These are phyloP conservation scores for Heliothis subflexa DNA, from an alignment of 1,140 invertebrate species.

Conservation along the genomic window DNA sequence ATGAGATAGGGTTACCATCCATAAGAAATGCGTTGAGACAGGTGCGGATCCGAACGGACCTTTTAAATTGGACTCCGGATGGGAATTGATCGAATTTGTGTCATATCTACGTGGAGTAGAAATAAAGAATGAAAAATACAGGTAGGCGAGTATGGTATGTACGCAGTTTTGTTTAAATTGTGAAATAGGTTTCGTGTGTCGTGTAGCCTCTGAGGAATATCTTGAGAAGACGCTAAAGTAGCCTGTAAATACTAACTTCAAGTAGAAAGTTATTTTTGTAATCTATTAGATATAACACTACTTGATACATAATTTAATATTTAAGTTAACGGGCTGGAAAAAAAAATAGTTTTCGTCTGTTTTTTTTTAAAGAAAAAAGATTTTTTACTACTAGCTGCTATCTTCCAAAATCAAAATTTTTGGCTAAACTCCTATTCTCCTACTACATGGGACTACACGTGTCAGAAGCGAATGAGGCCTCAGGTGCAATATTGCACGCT, in stretches of 20 bases:
- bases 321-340: too few species aligned
- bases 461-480: slow-evolving; percentile 49
- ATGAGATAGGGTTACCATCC: slow-evolving; percentile 45
- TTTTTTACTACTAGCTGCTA: neutral
- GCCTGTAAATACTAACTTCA: too few species aligned
- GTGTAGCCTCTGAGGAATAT: too few species aligned
- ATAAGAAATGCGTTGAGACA: slow-evolving; percentile 34
- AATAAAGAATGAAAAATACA: slow-evolving; percentile 22
- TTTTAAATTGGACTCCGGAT: slow-evolving; percentile 36
- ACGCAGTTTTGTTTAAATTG: too few species aligned
- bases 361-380: neutral
- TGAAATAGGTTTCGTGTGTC: too few species aligned
- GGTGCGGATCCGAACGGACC: slow-evolving; percentile 30
- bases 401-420: neutral
- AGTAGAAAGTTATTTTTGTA: too few species aligned
- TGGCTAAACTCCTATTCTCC: neutral
- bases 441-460: slow-evolving; percentile 21
- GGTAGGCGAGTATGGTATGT: too few species aligned
- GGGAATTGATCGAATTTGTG: slow-evolving; percentile 25
- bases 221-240: too few species aligned
- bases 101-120: slow-evolving; percentile 10
- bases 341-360: too few species aligned
- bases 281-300: too few species aligned
- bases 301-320: too few species aligned
- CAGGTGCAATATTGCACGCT: slow-evolving; percentile 68